Conservation (phyloP, 1,140 invertebrate genomes). For the Rhopalosiphum maidis region DNA sequence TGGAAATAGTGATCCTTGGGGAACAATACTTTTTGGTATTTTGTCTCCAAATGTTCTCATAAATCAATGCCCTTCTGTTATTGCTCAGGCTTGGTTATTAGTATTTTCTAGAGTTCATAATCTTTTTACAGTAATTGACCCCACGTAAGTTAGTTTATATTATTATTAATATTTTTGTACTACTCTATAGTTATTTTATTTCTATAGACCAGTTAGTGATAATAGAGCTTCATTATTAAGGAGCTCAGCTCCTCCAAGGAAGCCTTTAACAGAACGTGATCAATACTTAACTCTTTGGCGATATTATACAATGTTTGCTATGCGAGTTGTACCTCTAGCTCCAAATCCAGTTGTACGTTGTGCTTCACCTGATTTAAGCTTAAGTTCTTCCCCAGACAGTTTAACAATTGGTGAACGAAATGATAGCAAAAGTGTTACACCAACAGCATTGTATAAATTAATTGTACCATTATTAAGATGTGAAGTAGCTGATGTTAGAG, state of each 20-base stretch:
- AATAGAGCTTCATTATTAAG: constrained; percentile 91
- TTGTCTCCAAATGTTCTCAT: constrained; percentile 79
- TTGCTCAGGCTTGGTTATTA: constrained; percentile 93
- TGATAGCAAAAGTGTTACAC: constrained; percentile 72
- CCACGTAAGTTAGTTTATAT: constrained; percentile 73
- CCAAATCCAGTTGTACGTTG: constrained; percentile 84
- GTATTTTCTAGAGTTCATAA: constrained; percentile 89
- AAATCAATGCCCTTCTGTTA: constrained; percentile 81
- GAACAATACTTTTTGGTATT: constrained; percentile 75
- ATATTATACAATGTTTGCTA: constrained; percentile 94
- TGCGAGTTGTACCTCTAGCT: constrained; percentile 85
- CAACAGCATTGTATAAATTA: constrained; percentile 87
- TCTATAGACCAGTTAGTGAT: constrained; percentile 87
- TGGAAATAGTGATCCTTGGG: constrained; percentile 54
- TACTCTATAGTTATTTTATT: neutral
- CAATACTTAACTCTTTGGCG: constrained; percentile 94
- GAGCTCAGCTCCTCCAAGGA: constrained; percentile 77
- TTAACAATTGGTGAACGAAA: constrained; percentile 76
- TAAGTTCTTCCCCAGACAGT: constrained; percentile 86
- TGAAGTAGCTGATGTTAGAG: constrained; percentile 87
- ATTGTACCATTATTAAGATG: constrained; percentile 87
- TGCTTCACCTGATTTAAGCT: constrained; percentile 89
- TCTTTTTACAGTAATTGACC: constrained; percentile 91
- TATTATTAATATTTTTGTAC: neutral
- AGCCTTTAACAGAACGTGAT: constrained; percentile 89